These are phyloP conservation scores for Psilopogon haemacephalus DNA, from an alignment of 2,113 vertebrate species.

Conservation along the genomic window DNA sequence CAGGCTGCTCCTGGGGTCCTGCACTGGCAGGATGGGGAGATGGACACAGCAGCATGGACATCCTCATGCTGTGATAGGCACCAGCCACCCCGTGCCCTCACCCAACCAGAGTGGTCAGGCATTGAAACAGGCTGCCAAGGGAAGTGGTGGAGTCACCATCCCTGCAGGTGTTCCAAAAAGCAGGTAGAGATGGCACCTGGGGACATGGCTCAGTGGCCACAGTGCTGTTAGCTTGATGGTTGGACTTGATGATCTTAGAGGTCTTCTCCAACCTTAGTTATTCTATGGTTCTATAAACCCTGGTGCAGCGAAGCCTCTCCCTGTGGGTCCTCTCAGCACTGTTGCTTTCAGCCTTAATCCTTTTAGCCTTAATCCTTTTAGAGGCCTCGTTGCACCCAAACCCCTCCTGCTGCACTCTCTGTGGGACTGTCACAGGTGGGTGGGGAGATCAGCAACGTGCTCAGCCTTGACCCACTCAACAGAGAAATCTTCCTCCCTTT, in stretches of 20 bases:
- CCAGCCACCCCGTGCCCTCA: accelerated
- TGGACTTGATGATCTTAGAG: no score
- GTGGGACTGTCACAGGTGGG: accelerated
- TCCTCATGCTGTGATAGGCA: accelerated
- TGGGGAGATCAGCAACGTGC: not conserved
- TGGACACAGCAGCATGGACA: accelerated
- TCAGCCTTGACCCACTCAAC: not conserved
- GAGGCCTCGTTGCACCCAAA: not conserved
- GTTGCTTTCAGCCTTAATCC: not conserved
- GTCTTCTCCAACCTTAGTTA: no score
- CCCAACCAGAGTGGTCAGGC: no score
- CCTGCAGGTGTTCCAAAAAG: no score
- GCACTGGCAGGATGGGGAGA: not conserved
- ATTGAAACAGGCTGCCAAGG: no score
- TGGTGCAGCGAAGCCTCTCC: not conserved
- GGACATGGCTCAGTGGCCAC: no score
- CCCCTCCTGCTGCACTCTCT: not conserved
- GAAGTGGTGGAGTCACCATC: no score
- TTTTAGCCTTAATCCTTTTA: accelerated
- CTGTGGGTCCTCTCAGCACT: not conserved
- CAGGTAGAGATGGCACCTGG: no score
- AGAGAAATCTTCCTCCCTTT: no score
- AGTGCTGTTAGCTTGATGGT: no score
- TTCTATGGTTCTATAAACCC: no score
- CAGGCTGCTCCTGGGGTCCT: not conserved